Evolutionary conservation across 2,888 invertebrate species (phyloP), one percentile per base, ranked within the genome.

Genomic region (Phorcus lineatus): DNA sequence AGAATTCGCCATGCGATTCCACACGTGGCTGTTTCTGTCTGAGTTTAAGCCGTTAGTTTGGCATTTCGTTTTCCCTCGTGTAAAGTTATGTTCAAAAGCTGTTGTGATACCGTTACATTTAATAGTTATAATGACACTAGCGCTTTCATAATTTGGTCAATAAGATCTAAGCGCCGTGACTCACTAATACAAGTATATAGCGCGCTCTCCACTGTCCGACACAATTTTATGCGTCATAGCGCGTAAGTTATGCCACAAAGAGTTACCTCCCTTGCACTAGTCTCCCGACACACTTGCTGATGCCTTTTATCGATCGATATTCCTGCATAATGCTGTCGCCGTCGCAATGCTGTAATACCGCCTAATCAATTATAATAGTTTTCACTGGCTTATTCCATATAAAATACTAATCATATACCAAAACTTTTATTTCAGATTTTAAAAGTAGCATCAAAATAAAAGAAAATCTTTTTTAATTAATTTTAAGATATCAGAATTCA

Each of bases 191-290:
- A 47, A 9, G 13, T 13, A 47, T 11, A 47, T 47, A 11, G 13
- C 47, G 11, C 47, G 47, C 47, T 47, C 47, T 47, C 47, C 19
- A 36, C 70, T 70, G 70, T 19, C 70, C 70, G 36, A 36, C 19
- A 36, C 70, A 70, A 36, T 40, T 36, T 70, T 70, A 70, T 70
- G 70, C 40, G 70, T 70, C 70, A 70, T 31, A 36, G 40, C 24
- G 28, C 40, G 70, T 70, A 70, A 31, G 40, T 40, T 40, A 40
- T 70, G 70, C 16, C 70, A 70, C 40, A 7, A 24, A 13, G 62
- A 70, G 70, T 70, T 70, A 70, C n/a, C 70, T 70, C 70, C 70
- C 70, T 36, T 70, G n/a, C 36, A 70, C 19, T 19, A 70, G 17
- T 70, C 70, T 70, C 70, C 47, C 47, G 36, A 70, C 17, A 40